phyloP scores from a whole-genome alignment of 1,140 invertebrate species.

The Drosophila mauritiana region DNA sequence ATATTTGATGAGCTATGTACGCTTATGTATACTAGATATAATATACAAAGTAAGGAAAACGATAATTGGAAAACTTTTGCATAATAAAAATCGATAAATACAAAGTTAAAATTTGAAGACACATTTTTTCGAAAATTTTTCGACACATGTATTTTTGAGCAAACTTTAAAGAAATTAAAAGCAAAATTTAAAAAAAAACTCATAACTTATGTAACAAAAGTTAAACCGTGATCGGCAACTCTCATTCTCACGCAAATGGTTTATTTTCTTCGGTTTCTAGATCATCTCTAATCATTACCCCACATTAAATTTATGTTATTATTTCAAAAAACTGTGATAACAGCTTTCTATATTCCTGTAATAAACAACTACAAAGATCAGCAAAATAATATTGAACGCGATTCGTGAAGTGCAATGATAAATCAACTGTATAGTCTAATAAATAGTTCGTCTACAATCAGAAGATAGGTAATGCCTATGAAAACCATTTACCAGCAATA shows the following conservation, averaged over 20 bases:
- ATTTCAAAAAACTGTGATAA: constrained; percentile 76
- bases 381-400: constrained; percentile 5
- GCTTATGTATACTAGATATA: constrained; percentile 54
- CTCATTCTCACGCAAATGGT: neutral
- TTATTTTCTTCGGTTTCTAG: constrained; percentile 7
- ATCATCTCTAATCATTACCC: constrained; percentile 7
- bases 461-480: constrained; percentile 36
- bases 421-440: constrained; percentile 31
- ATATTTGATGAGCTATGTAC: constrained; percentile 69
- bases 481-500: constrained; percentile 41
- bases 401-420: constrained; percentile 33
- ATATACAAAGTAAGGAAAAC: constrained; percentile 1
- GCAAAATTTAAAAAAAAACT: constrained; percentile 23
- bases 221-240: constrained; percentile 16
- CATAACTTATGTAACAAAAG: constrained; percentile 9
- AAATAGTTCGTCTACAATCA: constrained; percentile 56
- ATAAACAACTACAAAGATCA: constrained; percentile 18
- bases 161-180: constrained; percentile 58
- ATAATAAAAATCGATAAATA: constrained; percentile 17
- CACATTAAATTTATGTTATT: constrained; percentile 15
- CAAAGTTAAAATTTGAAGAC: constrained; percentile 18
- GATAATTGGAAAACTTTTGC: constrained; percentile 8
- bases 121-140: constrained; percentile 61
- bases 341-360: constrained; percentile 67
- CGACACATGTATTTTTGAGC: constrained; percentile 77